Conservation (phyloP, 2,888 invertebrate genomes). For the Mamestra brassicae region DNA sequence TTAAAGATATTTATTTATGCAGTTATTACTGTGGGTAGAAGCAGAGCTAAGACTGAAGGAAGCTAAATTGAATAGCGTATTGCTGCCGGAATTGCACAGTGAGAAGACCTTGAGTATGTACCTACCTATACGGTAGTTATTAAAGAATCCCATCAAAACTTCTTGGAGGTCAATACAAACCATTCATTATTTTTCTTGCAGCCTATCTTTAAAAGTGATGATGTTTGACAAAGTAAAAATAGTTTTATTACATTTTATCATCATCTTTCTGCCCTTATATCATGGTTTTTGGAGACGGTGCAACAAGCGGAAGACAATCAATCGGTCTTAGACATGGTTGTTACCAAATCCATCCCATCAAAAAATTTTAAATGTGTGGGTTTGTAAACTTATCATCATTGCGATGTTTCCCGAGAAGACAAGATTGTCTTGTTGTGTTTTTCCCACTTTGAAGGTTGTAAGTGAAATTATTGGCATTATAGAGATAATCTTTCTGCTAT, state of each 20-base stretch:
- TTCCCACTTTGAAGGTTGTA: slow-evolving; percentile 18
- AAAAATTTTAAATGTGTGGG: too few species aligned
- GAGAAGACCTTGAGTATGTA: slow-evolving; percentile 20
- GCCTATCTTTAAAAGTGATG: background rate
- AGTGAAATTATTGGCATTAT: slow-evolving; percentile 18
- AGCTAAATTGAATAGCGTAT: slow-evolving; percentile 16
- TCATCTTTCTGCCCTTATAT: background rate
- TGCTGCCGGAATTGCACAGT: slow-evolving; percentile 33
- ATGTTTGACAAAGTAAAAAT: background rate
- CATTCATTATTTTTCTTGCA: slow-evolving; percentile 27
- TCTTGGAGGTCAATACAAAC: slow-evolving; percentile 41
- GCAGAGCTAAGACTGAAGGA: background rate
- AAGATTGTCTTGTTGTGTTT: slow-evolving; percentile 4
- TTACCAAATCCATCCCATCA: too few species aligned
- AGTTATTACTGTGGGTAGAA: background rate
- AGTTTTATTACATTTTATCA: too few species aligned
- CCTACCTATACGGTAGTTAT: slow-evolving; percentile 33
- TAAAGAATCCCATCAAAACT: slow-evolving; percentile 30
- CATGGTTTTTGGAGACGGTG: background rate
- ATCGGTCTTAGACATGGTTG: too few species aligned
- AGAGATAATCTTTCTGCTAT: slow-evolving; percentile 19
- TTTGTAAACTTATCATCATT: slow-evolving; percentile 7
- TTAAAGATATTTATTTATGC: background rate
- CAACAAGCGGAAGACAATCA: background rate
- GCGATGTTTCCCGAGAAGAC: slow-evolving; percentile 4